These are phyloP conservation scores for Actinia tenebrosa DNA, from an alignment of 64 coral and sea anemone genomes.

Conservation along the genomic window DNA sequence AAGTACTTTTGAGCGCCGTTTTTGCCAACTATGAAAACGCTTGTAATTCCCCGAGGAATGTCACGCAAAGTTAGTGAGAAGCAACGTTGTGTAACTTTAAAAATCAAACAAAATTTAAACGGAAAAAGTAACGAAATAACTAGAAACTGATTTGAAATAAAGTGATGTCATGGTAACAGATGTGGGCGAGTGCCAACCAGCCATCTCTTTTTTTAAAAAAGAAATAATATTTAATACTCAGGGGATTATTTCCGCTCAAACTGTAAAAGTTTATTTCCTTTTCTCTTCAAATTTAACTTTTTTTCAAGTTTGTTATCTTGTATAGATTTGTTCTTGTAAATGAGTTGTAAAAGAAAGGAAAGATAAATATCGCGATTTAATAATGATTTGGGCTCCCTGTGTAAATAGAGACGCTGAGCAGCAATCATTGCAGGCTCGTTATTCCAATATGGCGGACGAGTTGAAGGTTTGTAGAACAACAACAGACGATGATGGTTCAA, in stretches of 20 bases:
- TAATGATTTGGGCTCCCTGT: constrained; percentile 7
- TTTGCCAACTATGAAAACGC: background rate
- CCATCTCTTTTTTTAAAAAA: too few relatives aligned
- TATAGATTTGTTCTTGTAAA: too few relatives aligned
- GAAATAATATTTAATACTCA: too few relatives aligned
- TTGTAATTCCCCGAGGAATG: background rate
- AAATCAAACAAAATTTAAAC: background rate
- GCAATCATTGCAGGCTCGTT: constrained; percentile 10
- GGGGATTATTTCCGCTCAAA: too few relatives aligned
- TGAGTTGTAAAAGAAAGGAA: too few relatives aligned
- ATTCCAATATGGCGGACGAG: constrained; percentile 61
- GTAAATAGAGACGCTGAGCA: background rate
- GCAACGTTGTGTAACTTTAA: background rate
- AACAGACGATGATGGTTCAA: constrained; percentile 21
- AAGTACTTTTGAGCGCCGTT: background rate
- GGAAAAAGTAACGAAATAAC: background rate
- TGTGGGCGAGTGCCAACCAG: background rate
- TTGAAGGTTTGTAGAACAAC: background rate
- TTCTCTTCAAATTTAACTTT: too few relatives aligned
- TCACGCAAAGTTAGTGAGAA: background rate
- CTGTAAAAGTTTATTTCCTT: too few relatives aligned
- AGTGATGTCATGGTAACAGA: background rate
- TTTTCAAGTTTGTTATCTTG: too few relatives aligned
- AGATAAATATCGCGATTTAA: too few relatives aligned
- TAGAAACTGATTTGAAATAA: background rate